Base-by-base conservation (phyloP, 2,797 vertebrate genomes). In the Lacerta bilineata region DNA sequence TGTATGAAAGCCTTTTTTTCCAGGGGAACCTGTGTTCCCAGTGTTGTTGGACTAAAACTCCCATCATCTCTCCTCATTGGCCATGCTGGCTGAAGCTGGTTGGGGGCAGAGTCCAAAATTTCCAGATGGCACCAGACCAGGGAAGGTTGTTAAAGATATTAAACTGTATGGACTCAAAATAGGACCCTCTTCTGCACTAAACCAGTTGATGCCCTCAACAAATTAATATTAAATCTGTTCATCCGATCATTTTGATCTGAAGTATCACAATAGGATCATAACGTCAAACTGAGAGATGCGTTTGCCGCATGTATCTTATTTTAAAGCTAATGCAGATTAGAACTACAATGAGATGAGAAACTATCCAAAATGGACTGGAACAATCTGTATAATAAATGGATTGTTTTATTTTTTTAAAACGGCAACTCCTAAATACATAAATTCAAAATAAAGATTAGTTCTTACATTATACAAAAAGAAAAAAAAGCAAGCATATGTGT, bases 261-360 rank as follows among this genome's bases (percentile, higher is more conserved):
- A 72, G 36, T 46, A 66, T n/a, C 23, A 83, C 36, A 76, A 76
- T 71, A 76, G 17, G 59, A 41, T 64, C 59, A 39, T 33, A 75
- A 25, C n/a, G 50, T 55, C 50, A 20, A 74, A 20, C 50, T 76
- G 55, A 46, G 39, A 83, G n/a, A 83, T 9, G 8, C 90, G 36
- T 43, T 50, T 90, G 23, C 23, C 59, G 80, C 88, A 68, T 77
- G 88, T 72, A 33, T 94, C 90, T 69, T 1, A 10, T 77, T 85
- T 89, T 50, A 68, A 85, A 88, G 86, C 84, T 74, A 23, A 5
- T 50, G 87, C 0, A 0, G 68, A 23, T 20, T 83, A 84, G 85
- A 89, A 80, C 2, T 33, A 80, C 61, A 18, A 66, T 80, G 2
- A 29, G 9, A 75, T 83, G 82, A 29, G 69, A 90, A 84, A 75